Evolutionary conservation across 2,797 vertebrate genomes (phyloP), one percentile per base, ranked within the genome.

Genomic region (Spea hammondii): DNA sequence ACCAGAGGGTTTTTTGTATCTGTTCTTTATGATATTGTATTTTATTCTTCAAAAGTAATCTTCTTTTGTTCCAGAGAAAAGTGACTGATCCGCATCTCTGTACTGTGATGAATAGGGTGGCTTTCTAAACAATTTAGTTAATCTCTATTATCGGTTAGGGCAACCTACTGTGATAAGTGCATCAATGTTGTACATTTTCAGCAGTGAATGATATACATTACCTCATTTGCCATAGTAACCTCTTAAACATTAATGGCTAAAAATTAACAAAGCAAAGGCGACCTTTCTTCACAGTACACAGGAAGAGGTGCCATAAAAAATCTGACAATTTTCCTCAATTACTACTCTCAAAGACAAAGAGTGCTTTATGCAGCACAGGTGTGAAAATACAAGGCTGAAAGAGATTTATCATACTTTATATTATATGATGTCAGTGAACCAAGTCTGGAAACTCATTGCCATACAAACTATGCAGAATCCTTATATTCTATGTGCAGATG

Each of bases 201-300:
- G 64, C 62, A 77, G 55, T 50, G 74, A 81, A 53, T 73, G 65
- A 82, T 78, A 78, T 74, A 77, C 65, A 72, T 77, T 73, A 64
- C 75, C 73, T 77, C 53, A 82, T 77, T 77, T 82, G 57, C 71
- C 57, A 78, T 72, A 82, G 70, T 78, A 82, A 70, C 80, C 80
- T 82, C 78, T 82, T 74, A 82, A 77, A 71, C 62, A 82, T 82
- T 82, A 82, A 74, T 77, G 70, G 70, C 75, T 77, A 50, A 73
- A 76, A 74, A 55, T 65, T 78, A 82, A 82, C 77, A 82, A 82
- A 77, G 55, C 70, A 77, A 73, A 77, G 65, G 46, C 70, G n/a
- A 77, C 75, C 75, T 78, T 72, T 77, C 76, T 65, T 82, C 65
- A 10, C 55, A 64, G 65, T 65, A 74, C 70, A 65, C 49, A 55